Base-by-base conservation (phyloP, 2,888 invertebrate genomes). In the Himalopsyche tibetana region DNA sequence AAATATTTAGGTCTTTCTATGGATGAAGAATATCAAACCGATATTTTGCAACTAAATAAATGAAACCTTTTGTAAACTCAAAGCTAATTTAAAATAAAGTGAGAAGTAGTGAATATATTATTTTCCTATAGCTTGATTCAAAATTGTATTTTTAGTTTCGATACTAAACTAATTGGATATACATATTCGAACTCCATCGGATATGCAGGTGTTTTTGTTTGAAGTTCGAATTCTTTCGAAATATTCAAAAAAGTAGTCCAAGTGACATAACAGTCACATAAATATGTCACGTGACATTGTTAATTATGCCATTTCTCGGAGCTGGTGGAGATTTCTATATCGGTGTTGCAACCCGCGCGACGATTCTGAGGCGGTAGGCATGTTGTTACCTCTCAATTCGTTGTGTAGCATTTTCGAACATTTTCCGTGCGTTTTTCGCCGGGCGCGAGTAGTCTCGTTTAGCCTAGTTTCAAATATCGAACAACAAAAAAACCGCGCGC, bases 391-490 rank as follows among this genome's bases (percentile, higher is more conserved):
- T 63, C 63, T 63, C 28, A 63, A 63, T 63, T 63, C 63, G 63
- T 63, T 63, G 63, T 63, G 63, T 63, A 28, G 63, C n/a, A 63
- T 63, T 63, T 63, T 63, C 63, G 19, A 63, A 19, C 63, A 63
- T 19, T 63, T 63, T 63, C 63, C 28, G 63, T 92, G 92, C 91
- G 92, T 92, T 92, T 91, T 92, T 91, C 92, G 90, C 90, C 89
- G 89, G 90, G 91, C 93, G 91, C 93, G 93, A 93, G 92, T 92
- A 92, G 92, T 87, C 84, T n/a, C 38, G n/a, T 28, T 56, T 82
- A 45, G 36, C 55, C 55, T 28, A 80, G 81, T 42, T 36, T 56
- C 45, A 69, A 56, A 55, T 92, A 93, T 89, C 91, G 88, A 89
- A 89, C 89, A 89, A 87, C 81, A 42, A 51, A 63, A 74, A 51